Evolutionary conservation across 2,888 invertebrate genomes (phyloP).

Genomic region (Mystacides longicornis): DNA sequence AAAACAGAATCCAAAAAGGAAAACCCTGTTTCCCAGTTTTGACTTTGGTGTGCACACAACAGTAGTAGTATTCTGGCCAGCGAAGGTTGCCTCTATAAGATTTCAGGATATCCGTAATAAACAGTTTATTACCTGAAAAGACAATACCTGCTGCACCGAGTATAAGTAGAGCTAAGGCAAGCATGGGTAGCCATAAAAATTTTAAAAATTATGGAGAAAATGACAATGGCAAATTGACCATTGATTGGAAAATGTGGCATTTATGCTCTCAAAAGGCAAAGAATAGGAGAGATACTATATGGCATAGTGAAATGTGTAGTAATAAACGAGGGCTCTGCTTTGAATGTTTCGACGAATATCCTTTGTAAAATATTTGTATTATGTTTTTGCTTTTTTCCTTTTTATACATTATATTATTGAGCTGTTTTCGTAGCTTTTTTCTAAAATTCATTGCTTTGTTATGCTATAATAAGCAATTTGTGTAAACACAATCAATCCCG

Average conservation of each 20-base stretch:
- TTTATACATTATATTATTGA: not conserved
- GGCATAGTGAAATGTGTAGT: not conserved
- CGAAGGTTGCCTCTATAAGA: not conserved
- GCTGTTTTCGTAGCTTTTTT: not conserved
- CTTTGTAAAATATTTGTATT: not conserved
- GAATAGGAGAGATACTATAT: not conserved
- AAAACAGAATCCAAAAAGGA: too few species aligned
- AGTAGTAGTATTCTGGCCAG: not conserved
- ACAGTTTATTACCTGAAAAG: not conserved
- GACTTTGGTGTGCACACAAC: too few species aligned
- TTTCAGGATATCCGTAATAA: not conserved
- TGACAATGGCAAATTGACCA: not conserved
- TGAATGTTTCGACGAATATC: slow-evolving; percentile 4
- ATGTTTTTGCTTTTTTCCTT: not conserved
- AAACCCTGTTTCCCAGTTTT: too few species aligned
- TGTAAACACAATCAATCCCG: not conserved
- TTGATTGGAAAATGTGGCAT: not conserved
- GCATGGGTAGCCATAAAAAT: slow-evolving; percentile 7
- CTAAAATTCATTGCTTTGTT: not conserved
- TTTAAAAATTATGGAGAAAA: slow-evolving; percentile 2
- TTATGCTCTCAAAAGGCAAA: not conserved
- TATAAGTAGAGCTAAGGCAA: not conserved
- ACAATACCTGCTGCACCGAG: not conserved
- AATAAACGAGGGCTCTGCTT: not conserved
- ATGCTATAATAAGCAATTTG: not conserved